Evolutionary conservation across 2,113 vertebrate species (phyloP).

Genomic region (Psilopsiagon aurifrons): DNA sequence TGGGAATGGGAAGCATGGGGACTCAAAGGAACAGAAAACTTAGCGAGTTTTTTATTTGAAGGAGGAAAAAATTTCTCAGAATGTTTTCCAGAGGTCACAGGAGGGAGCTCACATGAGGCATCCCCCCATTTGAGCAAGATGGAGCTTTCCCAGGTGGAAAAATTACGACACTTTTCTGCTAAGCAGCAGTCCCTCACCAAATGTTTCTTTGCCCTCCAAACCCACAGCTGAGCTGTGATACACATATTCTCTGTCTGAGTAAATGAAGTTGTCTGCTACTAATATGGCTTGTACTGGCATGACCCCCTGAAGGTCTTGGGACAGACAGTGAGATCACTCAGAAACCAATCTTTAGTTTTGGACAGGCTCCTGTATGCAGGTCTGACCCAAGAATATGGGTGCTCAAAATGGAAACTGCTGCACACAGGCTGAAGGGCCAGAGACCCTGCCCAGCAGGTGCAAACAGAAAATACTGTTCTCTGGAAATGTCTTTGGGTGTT

Average conservation of each 20-base stretch:
- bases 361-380: neutral
- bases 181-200: neutral
- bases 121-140: neutral
- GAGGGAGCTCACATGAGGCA: neutral
- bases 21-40: constrained; percentile 19
- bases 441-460: neutral
- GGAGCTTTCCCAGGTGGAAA: neutral
- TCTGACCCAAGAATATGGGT: neutral
- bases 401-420: neutral
- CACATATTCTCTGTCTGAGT: neutral
- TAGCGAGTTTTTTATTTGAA: constrained; percentile 36
- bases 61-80: neutral
- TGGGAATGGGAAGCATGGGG: neutral
- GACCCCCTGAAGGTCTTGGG: neutral
- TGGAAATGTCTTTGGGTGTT: neutral
- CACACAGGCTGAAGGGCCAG: fast-evolving
- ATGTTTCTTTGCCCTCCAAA: neutral
- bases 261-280: neutral
- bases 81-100: neutral
- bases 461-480: neutral
- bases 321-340: neutral
- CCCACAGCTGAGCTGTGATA: neutral
- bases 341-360: neutral
- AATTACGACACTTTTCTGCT: neutral
- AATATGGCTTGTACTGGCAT: neutral